Evolutionary conservation across 2,888 invertebrate species (phyloP), one percentile per base, ranked within the genome.

Genomic region (Phortica magna): DNA sequence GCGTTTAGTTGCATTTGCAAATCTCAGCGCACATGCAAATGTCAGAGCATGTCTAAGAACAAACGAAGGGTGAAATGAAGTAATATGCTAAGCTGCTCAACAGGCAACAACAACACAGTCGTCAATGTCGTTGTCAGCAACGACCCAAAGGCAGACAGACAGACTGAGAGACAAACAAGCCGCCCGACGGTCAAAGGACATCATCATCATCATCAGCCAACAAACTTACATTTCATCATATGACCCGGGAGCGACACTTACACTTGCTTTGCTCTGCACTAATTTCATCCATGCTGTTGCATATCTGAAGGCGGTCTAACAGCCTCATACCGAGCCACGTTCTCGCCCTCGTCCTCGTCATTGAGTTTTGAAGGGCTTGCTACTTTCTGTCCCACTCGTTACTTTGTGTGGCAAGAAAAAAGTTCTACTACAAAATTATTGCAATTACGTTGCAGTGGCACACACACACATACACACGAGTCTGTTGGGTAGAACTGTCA

Each of bases 201-300:
- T 14, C 14, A 9, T 6, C 48, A 48, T 9, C 48, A 12, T 14
- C 14, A 9, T 6, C 48, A 48, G 3, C 2, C 14, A 14, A 48
- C 42, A 59, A 72, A 76, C 65, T 77, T 75, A 53, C 71, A 39
- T 76, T 78, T 79, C 76, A 68, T 79, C 78, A 76, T 74, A 48
- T 48, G 14, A 48, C 9, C 48, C 48, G 48, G 5, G 48, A 48
- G 48, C 48, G 48, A 48, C 48, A 48, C 48, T 48, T 48, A 2
- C 48, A 12, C 48, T 9, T 77, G 77, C 81, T 77, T 77, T 76
- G 71, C 55, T 74, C 67, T 77, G 82, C 81, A 31, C 48, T 48
- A 12, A 12, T 48, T 48, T 14, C 48, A 12, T 14, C 10, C 1
- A 14, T 14, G 0, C 10, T 48, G 3, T 48, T 12, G 48, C 14